phyloP scores from a whole-genome alignment of 1,140 invertebrate genomes.

The Neodiprion virginianus region DNA sequence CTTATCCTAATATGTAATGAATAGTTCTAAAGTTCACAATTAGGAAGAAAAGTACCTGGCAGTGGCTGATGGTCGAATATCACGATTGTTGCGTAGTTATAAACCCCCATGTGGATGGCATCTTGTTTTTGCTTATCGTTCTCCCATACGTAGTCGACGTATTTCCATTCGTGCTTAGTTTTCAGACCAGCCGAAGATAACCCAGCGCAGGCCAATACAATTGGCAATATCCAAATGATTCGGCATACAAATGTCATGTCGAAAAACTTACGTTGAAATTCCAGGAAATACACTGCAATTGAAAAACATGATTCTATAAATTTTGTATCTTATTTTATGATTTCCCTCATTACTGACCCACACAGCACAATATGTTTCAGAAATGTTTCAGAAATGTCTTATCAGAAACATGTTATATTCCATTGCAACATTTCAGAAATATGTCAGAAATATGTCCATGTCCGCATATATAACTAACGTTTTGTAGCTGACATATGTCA shows the following conservation, averaged over 20 bases:
- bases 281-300: too few relatives aligned
- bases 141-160: conserved; percentile 26
- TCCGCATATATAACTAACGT: too few relatives aligned
- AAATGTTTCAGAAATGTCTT: too few relatives aligned
- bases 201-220: neutral
- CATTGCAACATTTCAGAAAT: too few relatives aligned
- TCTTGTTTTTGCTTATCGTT: neutral
- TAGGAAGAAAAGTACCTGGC: conserved; percentile 9
- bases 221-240: neutral
- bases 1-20: too few relatives aligned
- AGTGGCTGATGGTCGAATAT: conserved; percentile 28
- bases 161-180: conserved; percentile 28
- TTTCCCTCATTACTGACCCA: too few relatives aligned
- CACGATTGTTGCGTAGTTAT: conserved; percentile 13
- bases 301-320: too few relatives aligned
- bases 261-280: conserved; percentile 5
- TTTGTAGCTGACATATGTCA: too few relatives aligned
- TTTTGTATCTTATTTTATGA: too few relatives aligned
- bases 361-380: too few relatives aligned
- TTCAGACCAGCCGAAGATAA: neutral
- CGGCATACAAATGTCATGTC: neutral
- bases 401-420: too few relatives aligned
- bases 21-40: neutral
- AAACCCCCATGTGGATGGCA: conserved; percentile 23
- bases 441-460: too few relatives aligned